These are phyloP conservation scores for Tortrix viridana DNA, from an alignment of 2,888 invertebrate species.

Conservation along the genomic window DNA sequence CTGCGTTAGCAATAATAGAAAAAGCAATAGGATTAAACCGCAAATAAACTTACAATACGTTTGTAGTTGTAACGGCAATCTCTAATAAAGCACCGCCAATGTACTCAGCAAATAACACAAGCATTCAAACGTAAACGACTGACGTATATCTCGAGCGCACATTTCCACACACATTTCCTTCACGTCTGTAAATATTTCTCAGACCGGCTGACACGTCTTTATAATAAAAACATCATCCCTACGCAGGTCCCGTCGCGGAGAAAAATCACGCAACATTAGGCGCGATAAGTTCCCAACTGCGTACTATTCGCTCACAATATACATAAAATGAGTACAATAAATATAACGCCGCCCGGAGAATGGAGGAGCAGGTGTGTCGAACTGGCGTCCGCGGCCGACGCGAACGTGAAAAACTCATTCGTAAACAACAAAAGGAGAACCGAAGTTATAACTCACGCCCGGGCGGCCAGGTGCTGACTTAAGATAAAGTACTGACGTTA, in stretches of 20 bases:
- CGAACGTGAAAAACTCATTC: slow-evolving; percentile 78
- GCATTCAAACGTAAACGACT: slow-evolving; percentile 62
- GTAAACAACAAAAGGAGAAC: slow-evolving; percentile 77
- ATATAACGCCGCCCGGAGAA: slow-evolving; percentile 48
- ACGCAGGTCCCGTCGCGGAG: slow-evolving; percentile 50
- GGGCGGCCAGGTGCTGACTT: slow-evolving; percentile 72
- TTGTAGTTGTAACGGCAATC: slow-evolving; percentile 38
- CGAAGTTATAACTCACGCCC: slow-evolving; percentile 65
- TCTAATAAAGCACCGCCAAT: slow-evolving; percentile 54
- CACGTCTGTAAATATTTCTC: slow-evolving; percentile 71
- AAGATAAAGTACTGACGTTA: slow-evolving; percentile 77
- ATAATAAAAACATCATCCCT: slow-evolving; percentile 80
- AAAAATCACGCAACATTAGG: slow-evolving; percentile 70
- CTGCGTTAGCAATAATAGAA: slow-evolving; percentile 1
- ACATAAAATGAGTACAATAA: slow-evolving; percentile 55
- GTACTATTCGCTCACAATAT: slow-evolving; percentile 67
- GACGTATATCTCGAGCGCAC: slow-evolving; percentile 57
- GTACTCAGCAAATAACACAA: slow-evolving; percentile 55
- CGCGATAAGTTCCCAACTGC: slow-evolving; percentile 74
- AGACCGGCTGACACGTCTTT: slow-evolving; percentile 68
- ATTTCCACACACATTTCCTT: slow-evolving; percentile 54
- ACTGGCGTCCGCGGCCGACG: slow-evolving; percentile 62
- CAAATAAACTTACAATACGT: slow-evolving; percentile 11
- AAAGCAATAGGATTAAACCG: slow-evolving; percentile 4
- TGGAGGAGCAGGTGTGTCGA: slow-evolving; percentile 74